Evolutionary conservation across 1,140 invertebrate genomes (phyloP).

Genomic region (Manduca sexta): DNA sequence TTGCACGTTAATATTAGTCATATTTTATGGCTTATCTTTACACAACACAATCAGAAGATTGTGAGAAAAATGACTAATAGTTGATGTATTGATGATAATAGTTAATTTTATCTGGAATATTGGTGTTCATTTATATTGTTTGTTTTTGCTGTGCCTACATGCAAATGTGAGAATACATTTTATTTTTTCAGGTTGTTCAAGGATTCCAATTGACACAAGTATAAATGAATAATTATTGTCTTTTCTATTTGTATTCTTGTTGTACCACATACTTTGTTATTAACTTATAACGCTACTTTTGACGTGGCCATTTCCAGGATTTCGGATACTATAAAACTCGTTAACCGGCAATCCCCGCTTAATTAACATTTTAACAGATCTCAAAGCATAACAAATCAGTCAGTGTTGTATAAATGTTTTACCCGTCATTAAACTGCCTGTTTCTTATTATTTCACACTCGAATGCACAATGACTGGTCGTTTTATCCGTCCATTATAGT

Average conservation of each 20-base stretch:
- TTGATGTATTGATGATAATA: too few relatives aligned
- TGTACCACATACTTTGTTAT: conserved; percentile 13
- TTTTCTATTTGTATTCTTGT: conserved; percentile 4
- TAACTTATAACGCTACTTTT: conserved; percentile 31
- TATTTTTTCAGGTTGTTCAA: conserved; percentile 61
- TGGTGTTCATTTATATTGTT: not conserved
- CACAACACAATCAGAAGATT: too few relatives aligned
- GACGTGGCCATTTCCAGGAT: conserved; percentile 20
- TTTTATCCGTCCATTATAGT: too few relatives aligned
- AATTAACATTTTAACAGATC: conserved; percentile 5
- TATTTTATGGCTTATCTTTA: too few relatives aligned
- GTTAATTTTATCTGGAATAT: too few relatives aligned
- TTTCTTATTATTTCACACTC: too few relatives aligned
- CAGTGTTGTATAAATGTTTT: too few relatives aligned
- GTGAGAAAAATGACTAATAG: too few relatives aligned
- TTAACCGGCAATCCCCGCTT: conserved; percentile 8
- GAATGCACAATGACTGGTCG: too few relatives aligned
- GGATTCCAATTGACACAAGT: conserved; percentile 57
- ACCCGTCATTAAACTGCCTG: too few relatives aligned
- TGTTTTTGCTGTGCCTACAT: not conserved
- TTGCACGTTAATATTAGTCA: too few relatives aligned
- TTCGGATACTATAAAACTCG: conserved; percentile 3
- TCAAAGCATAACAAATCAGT: too few relatives aligned
- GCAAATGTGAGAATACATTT: conserved; percentile 11
- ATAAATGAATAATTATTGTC: conserved; percentile 44